A percentile compares a stretch with the other conserved stretches of the same genome.
These are phyloP conservation scores for Ailurus styani DNA, from an alignment of 2,113 vertebrate genomes.

Conservation along the genomic window DNA sequence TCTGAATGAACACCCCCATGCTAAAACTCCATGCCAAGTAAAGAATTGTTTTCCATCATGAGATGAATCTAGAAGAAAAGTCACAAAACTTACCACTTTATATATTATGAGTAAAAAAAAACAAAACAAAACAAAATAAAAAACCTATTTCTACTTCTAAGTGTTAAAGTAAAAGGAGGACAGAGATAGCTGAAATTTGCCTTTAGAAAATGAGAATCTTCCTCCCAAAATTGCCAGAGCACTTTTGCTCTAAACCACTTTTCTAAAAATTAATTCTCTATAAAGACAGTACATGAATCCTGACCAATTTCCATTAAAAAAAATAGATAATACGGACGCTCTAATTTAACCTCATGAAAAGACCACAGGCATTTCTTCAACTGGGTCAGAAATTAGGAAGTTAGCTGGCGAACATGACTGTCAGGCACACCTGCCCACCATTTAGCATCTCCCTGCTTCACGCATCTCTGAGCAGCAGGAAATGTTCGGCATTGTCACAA, in stretches of 20 bases:
- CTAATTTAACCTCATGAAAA: slow-evolving; percentile 28
- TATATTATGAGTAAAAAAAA: background rate
- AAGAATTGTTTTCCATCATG: slow-evolving; percentile 12
- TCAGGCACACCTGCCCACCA: background rate
- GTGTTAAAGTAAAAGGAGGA: background rate
- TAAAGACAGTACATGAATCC: slow-evolving; percentile 37
- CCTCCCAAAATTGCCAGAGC: background rate
- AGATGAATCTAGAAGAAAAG: background rate
- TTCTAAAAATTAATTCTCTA: slow-evolving; percentile 55
- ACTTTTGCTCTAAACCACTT: background rate
- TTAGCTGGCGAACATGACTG: background rate
- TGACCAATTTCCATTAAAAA: slow-evolving; percentile 11
- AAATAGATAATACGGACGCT: slow-evolving; percentile 33
- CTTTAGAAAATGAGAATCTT: slow-evolving; percentile 26
- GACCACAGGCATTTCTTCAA: slow-evolving; percentile 32
- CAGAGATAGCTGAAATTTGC: slow-evolving; percentile 30
- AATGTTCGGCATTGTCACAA: background rate
- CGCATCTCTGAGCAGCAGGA: slow-evolving; percentile 28
- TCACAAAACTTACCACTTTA: background rate
- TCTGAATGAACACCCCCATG: background rate
- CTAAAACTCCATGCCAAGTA: background rate
- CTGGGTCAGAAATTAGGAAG: slow-evolving; percentile 40
- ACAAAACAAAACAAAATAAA: background rate
- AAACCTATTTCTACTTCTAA: background rate
- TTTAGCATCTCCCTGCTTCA: background rate